phyloP scores from a whole-genome alignment of 2,113 vertebrate genomes.

The Semnopithecus entellus region DNA sequence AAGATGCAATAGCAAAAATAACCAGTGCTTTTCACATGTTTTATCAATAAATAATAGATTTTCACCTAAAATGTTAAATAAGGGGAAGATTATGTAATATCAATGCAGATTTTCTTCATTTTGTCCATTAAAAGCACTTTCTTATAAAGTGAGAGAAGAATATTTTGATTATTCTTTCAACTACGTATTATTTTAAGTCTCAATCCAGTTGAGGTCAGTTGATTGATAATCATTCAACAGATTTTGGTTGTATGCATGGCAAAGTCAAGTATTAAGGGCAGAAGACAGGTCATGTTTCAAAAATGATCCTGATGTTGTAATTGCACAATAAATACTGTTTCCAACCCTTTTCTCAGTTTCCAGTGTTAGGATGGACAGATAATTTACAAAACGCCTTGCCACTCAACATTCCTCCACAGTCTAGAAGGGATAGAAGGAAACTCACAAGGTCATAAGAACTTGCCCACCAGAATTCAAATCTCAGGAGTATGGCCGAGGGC shows the following conservation, averaged over 20 bases:
- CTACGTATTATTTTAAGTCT: background rate
- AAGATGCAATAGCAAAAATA: background rate
- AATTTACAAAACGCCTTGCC: background rate
- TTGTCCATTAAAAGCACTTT: background rate
- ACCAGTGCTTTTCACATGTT: background rate
- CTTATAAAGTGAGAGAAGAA: background rate
- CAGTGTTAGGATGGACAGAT: background rate
- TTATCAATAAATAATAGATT: background rate
- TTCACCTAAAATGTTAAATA: conserved; percentile 28
- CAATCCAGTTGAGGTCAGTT: background rate
- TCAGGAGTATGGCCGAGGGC: background rate
- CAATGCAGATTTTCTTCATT: background rate
- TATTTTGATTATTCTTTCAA: conserved; percentile 23
- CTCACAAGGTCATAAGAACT: background rate
- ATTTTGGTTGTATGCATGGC: background rate
- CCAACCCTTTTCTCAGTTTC: conserved; percentile 20
- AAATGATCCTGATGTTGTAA: background rate
- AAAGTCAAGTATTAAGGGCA: background rate
- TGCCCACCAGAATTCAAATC: background rate
- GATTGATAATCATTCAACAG: background rate
- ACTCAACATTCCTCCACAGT: background rate
- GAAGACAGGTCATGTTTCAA: background rate
- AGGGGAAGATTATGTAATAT: background rate
- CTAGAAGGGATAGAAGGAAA: background rate
- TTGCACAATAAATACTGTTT: background rate